Conservation (phyloP, 2,888 invertebrate species). For the Villa cingulata region DNA sequence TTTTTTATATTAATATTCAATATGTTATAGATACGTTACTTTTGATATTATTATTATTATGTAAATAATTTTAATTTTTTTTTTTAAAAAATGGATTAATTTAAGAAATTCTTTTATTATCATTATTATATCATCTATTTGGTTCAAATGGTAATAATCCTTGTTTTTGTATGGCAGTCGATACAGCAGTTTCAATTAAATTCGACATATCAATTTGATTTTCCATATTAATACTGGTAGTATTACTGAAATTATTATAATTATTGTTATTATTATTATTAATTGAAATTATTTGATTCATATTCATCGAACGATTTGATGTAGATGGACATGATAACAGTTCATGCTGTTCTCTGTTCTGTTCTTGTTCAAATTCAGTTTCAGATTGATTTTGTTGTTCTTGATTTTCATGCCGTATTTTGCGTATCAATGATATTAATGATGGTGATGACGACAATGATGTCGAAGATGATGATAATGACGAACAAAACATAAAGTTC, state of each 20-base stretch:
- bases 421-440: too few relatives aligned
- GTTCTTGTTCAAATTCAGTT: too few relatives aligned
- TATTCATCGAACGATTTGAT: too few relatives aligned
- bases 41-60: too few relatives aligned
- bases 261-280: not conserved
- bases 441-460: not conserved
- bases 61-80: too few relatives aligned
- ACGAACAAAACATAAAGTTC: too few relatives aligned
- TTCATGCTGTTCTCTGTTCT: not conserved
- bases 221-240: not conserved
- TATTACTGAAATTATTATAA: not conserved
- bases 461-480: constrained; percentile 11
- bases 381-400: too few relatives aligned
- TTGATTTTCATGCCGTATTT: too few relatives aligned
- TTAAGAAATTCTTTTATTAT: not conserved
- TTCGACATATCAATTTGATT: not conserved
- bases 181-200: constrained; percentile 14
- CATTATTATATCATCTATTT: constrained; percentile 11
- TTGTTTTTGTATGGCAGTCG: constrained; percentile 14
- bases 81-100: too few relatives aligned
- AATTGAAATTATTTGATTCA: too few relatives aligned
- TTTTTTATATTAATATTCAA: too few relatives aligned
- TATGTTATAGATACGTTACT: too few relatives aligned
- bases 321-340: not conserved
- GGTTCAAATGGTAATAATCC: constrained; percentile 10